Percentiles rank a stretch among this genome's conserved stretches.
Conservation (phyloP, 2,888 invertebrate species). For the Zootermopsis nevadensis region DNA sequence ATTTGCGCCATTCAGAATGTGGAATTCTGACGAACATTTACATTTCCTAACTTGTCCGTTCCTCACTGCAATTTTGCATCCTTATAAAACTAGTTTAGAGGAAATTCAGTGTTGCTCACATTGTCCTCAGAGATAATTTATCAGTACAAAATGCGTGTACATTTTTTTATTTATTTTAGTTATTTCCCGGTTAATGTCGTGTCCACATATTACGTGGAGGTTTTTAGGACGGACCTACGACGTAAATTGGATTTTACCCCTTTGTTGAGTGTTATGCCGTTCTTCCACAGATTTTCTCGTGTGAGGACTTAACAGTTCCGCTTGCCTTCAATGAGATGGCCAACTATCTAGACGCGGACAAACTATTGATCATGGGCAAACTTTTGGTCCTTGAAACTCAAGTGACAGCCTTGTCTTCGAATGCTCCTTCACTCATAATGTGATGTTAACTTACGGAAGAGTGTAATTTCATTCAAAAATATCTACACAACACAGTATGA, state of each 20-base stretch:
- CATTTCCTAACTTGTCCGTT: no score
- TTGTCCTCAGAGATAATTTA: neutral
- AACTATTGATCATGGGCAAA: slow-evolving; percentile 24
- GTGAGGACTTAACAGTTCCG: neutral
- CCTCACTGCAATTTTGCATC: no score
- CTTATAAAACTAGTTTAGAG: no score
- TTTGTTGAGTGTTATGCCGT: neutral
- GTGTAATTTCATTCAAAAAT: no score
- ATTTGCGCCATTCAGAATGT: no score
- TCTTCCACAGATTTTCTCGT: neutral
- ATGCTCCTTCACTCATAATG: neutral
- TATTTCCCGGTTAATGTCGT: neutral
- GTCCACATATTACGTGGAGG: no score
- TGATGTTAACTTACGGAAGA: no score
- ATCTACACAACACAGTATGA: no score
- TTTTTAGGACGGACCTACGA: no score
- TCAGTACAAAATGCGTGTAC: no score
- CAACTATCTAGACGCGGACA: slow-evolving; percentile 15
- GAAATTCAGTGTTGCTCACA: no score
- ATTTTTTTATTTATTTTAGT: neutral
- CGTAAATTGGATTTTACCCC: neutral
- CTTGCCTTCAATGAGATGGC: slow-evolving; percentile 22
- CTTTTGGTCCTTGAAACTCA: slow-evolving; percentile 27
- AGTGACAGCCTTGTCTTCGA: slow-evolving; percentile 11
- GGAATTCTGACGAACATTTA: no score